A percentile compares a stretch with the other conserved stretches of the same genome.
Evolutionary conservation across 35 echinoderm and acorn worm species (phyloP).

Genomic region (Amphiura filiformis): DNA sequence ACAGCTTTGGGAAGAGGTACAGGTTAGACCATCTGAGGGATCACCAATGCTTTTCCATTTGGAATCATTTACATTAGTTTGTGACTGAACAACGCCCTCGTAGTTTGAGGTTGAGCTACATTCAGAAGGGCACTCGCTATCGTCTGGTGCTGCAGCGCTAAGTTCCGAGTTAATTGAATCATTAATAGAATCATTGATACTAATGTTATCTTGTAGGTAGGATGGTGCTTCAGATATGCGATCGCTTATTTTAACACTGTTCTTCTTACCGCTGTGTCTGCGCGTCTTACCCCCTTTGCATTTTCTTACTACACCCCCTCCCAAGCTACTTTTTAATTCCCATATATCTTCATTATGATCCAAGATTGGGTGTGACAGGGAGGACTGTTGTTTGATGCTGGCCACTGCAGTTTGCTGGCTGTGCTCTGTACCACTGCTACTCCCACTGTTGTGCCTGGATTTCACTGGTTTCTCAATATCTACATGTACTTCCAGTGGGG

Average conservation of each 20-base stretch:
- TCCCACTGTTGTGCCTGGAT: slow-evolving; percentile 82
- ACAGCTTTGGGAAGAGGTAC: neutral
- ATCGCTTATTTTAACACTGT: slow-evolving; percentile 75
- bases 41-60: neutral
- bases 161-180: slow-evolving; percentile 82
- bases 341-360: slow-evolving; percentile 46
- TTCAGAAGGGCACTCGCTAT: slow-evolving; percentile 66
- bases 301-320: slow-evolving; percentile 13
- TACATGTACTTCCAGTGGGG: slow-evolving; percentile 79
- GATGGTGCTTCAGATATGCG: slow-evolving; percentile 55
- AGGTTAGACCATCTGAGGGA: neutral
- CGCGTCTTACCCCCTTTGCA: slow-evolving; percentile 33
- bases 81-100: slow-evolving; percentile 24
- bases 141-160: slow-evolving; percentile 61
- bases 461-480: slow-evolving; percentile 69
- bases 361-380: neutral
- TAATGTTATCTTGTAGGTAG: slow-evolving; percentile 23
- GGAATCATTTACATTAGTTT: neutral
- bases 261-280: slow-evolving; percentile 56
- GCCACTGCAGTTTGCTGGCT: slow-evolving; percentile 1
- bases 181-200: slow-evolving; percentile 58
- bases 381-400: neutral
- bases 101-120: slow-evolving; percentile 46
- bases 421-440: slow-evolving; percentile 69
- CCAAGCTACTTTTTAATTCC: slow-evolving; percentile 72